A percentile compares a stretch with the other conserved stretches of the same genome.
These are phyloP conservation scores for Zenarchopterus dispar DNA, from an alignment of 2,797 vertebrate species.

Conservation along the genomic window DNA sequence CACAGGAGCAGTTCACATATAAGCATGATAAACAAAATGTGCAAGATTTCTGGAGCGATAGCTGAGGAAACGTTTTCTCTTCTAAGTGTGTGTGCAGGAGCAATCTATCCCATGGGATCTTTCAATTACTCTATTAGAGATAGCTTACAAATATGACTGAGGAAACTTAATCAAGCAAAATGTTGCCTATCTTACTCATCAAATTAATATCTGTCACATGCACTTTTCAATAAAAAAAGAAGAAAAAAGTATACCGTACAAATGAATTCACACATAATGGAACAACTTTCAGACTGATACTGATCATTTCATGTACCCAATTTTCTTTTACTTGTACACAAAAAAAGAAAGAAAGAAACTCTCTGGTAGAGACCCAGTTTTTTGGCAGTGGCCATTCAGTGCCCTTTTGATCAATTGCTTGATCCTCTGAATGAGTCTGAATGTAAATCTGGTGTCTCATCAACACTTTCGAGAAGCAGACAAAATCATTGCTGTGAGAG, in stretches of 20 bases:
- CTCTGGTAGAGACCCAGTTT: not conserved
- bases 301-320: no score
- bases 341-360: not conserved
- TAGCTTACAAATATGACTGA: no score
- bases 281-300: no score
- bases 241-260: no score
- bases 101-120: not conserved
- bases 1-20: no score
- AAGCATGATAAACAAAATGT: not conserved
- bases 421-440: not conserved
- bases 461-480: not conserved
- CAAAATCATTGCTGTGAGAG: not conserved
- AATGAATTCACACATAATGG: no score
- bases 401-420: not conserved
- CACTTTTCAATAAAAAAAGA: no score
- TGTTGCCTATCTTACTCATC: no score
- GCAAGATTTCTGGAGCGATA: not conserved
- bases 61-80: not conserved
- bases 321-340: no score
- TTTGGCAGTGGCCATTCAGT: not conserved
- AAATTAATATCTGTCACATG: no score
- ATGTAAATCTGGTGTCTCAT: constrained; percentile 3
- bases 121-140: not conserved
- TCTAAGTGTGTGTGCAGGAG: not conserved
- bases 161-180: no score